These are phyloP conservation scores for Drosophila repletoides DNA, from an alignment of 1,140 invertebrate genomes.

Conservation along the genomic window DNA sequence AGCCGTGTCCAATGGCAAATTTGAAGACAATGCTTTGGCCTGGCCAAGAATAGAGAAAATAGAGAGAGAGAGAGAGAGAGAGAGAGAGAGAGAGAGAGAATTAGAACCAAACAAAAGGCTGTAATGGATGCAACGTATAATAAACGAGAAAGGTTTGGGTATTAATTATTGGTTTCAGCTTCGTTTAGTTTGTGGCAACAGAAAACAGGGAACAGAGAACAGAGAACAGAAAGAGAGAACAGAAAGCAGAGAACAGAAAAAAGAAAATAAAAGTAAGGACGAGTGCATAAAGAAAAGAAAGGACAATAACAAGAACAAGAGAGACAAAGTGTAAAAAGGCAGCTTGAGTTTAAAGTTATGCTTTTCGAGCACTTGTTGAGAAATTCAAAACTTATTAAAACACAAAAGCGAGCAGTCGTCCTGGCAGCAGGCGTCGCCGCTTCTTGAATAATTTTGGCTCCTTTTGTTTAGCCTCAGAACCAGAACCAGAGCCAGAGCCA, in stretches of 20 bases:
- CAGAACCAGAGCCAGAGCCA: no score
- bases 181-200: constrained; percentile 43
- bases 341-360: constrained; percentile 54
- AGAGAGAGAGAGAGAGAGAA: constrained; percentile 6
- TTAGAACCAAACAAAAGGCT: constrained; percentile 2
- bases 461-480: constrained; percentile 63
- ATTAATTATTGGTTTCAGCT: constrained; percentile 72
- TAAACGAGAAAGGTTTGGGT: constrained; percentile 64
- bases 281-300: constrained; percentile 28
- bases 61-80: constrained; percentile 8
- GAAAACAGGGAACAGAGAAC: no score
- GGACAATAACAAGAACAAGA: constrained; percentile 24
- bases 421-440: constrained; percentile 52
- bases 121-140: constrained; percentile 42
- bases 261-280: constrained; percentile 3
- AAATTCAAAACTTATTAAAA: constrained; percentile 74
- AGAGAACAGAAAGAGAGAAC: no score
- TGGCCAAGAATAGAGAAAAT: constrained; percentile 21
- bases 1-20: constrained; percentile 13
- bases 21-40: neutral
- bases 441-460: constrained; percentile 68
- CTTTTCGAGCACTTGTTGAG: constrained; percentile 47
- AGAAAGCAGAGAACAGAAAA: no score
- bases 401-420: constrained; percentile 46
- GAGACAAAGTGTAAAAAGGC: no score